These are phyloP conservation scores for Porphyrio hochstetteri DNA, from an alignment of 2,113 vertebrate species.

Conservation along the genomic window DNA sequence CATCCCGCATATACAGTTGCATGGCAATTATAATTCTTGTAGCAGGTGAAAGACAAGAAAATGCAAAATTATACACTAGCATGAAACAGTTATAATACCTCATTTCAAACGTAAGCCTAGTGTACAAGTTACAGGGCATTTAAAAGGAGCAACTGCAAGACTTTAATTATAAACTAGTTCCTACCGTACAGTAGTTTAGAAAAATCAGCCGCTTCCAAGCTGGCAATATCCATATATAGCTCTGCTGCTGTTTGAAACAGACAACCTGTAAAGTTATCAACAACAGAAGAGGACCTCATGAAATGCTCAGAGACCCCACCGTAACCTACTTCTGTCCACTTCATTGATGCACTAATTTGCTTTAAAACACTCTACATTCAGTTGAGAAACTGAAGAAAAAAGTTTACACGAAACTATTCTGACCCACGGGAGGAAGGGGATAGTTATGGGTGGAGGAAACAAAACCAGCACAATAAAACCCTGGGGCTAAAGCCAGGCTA, in stretches of 20 bases:
- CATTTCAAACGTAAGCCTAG: slow-evolving; percentile 22
- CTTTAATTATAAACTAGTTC: slow-evolving; percentile 68
- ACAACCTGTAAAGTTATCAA: slow-evolving; percentile 73
- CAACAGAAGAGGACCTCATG: slow-evolving; percentile 75
- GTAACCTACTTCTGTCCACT: slow-evolving; percentile 54
- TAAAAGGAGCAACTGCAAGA: slow-evolving; percentile 65
- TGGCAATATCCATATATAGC: slow-evolving; percentile 62
- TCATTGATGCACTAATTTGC: slow-evolving; percentile 58
- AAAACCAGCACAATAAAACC: neutral
- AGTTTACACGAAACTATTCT: neutral
- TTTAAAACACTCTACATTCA: slow-evolving; percentile 41
- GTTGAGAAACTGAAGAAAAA: slow-evolving; percentile 11
- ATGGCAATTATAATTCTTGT: neutral
- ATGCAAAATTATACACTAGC: slow-evolving; percentile 67
- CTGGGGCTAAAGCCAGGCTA: neutral
- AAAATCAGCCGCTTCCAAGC: slow-evolving; percentile 62
- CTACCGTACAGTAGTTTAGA: slow-evolving; percentile 67
- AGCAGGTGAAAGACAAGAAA: slow-evolving; percentile 55
- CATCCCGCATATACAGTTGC: neutral
- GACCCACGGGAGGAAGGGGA: neutral
- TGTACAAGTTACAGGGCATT: slow-evolving; percentile 52
- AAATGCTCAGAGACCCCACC: slow-evolving; percentile 69
- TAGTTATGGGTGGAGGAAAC: neutral
- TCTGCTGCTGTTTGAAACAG: slow-evolving; percentile 72
- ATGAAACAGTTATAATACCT: slow-evolving; percentile 52